Base-by-base conservation (phyloP, 1,140 invertebrate genomes). In the Melipona quadrifasciata region DNA sequence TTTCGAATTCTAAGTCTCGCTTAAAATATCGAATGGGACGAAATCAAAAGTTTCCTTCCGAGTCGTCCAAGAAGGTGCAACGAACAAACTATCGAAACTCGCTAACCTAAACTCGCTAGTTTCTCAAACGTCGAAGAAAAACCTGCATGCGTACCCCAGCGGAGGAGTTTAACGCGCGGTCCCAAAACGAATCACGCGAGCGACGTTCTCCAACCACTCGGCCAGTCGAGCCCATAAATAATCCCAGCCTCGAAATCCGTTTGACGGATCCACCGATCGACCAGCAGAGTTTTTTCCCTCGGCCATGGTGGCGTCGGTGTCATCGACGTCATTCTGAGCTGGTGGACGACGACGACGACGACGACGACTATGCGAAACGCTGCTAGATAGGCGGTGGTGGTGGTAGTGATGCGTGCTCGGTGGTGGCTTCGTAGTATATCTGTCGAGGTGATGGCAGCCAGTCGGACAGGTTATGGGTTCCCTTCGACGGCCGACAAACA, bases 221-320 rank as follows among this genome's bases (percentile, higher is more conserved):
- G 39, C n/a, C 86, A 65, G 17, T 24, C 34, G 78, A 58, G 64
- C 84, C 77, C 84, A 88, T 89, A 88, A 89, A 89, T 89, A 89
- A 89, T 89, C 86, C 78, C 61, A 16, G 79, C 80, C 73, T 89
- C 87, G 87, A 89, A 84, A 88, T 89, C 85, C 84, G 65, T 80
- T 88, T 89, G 87, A 89, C 88, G 80, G 80, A 89, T 88, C 72
- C 84, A 86, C 86, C 88, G 88, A 89, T 89, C 87, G 58, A 31
- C n/a, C 71, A 70, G 51, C 34, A 68, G 67, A 47, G 39, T 47
- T 47, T 88, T 89, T 88, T 88, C 86, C 73, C 27, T 47, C 61
- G 67, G 24, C 17, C 64, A 68, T 51, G 65, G 78, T 85, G 78
- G 67, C 70, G 67, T 80, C 75, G 53, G 82, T 80, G 65, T 79